Evolutionary conservation across 2,888 invertebrate species (phyloP).

Genomic region (Zaprionus obscuricornis): DNA sequence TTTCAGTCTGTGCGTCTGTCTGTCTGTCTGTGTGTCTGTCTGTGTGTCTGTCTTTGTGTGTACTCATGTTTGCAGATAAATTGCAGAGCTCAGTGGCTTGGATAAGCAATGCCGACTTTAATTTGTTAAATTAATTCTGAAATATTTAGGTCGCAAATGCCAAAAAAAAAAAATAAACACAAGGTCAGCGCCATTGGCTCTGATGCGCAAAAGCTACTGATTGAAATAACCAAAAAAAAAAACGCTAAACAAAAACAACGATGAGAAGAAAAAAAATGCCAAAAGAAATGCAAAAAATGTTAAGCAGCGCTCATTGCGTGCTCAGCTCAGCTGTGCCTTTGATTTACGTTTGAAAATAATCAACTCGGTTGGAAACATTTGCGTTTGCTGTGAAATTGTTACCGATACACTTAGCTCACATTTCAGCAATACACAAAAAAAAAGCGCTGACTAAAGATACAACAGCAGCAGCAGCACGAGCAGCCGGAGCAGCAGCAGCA

Average conservation of each 20-base stretch:
- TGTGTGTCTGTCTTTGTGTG: conserved; percentile 20
- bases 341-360: conserved; percentile 63
- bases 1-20: conserved; percentile 13
- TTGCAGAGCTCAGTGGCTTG: conserved; percentile 70
- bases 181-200: conserved; percentile 41
- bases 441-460: conserved; percentile 28
- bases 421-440: conserved; percentile 33
- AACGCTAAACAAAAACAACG: too few species aligned
- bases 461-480: not conserved
- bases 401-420: conserved; percentile 15
- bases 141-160: conserved; percentile 68
- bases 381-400: conserved; percentile 26
- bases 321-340: conserved; percentile 49
- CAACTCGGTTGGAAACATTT: conserved; percentile 71
- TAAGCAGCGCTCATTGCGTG: conserved; percentile 17
- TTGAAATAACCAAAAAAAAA: conserved; percentile 3
- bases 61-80: conserved; percentile 58
- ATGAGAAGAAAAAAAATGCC: not conserved
- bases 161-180: conserved; percentile 4
- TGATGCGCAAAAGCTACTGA: not conserved
- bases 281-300: conserved; percentile 33
- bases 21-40: conserved; percentile 15
- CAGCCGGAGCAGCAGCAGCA: conserved; percentile 5
- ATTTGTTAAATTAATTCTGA: conserved; percentile 75
- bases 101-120: conserved; percentile 72